Evolutionary conservation across 2,797 vertebrate genomes (phyloP), one percentile per base, ranked within the genome.

Genomic region (Salmo trutta): DNA sequence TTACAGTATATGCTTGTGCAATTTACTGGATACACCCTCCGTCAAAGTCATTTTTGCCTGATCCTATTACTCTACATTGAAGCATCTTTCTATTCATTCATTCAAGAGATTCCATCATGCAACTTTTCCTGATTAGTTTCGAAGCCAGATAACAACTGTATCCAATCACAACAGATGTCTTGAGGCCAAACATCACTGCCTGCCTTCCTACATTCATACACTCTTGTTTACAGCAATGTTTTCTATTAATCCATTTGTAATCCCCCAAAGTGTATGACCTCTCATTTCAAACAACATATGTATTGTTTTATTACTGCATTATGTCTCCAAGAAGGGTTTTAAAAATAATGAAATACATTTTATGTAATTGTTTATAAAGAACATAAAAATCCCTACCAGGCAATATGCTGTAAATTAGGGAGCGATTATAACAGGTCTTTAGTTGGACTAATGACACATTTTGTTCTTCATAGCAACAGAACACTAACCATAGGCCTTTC

Each of bases 321-420:
- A 36, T 75, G 77, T 77, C n/a, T 19, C 51, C 52, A 71, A 76
- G 80, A 81, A 78, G 79, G 75, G 75, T 87, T 76, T 70, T 19
- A 4, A 67, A 86, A 86, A 82, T 75, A 84, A 86, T 86, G 77
- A 1, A 83, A 87, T 84, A 80, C 73, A 72, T 76, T 87, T 88
- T 67, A 77, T 88, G 83, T 75, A 71, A 87, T 84, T 89, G 87
- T 87, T 90, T 86, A 83, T 87, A 76, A 84, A 87, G 79, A 79
- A 80, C 83, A 81, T 81, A 76, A 88, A 84, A 68, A 59, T 56
- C 56, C 71, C 12, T 77, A 84, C 71, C 27, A 68, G 71, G 73
- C 72, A 36, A 65, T 12, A 74, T 52, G 66, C 74, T 82, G 66
- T 88, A 87, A 89, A 90, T 92, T 73, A 81, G 36, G 1, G 17